Evolutionary conservation across 2,797 vertebrate genomes (phyloP).

Genomic region (Miichthys miiuy): DNA sequence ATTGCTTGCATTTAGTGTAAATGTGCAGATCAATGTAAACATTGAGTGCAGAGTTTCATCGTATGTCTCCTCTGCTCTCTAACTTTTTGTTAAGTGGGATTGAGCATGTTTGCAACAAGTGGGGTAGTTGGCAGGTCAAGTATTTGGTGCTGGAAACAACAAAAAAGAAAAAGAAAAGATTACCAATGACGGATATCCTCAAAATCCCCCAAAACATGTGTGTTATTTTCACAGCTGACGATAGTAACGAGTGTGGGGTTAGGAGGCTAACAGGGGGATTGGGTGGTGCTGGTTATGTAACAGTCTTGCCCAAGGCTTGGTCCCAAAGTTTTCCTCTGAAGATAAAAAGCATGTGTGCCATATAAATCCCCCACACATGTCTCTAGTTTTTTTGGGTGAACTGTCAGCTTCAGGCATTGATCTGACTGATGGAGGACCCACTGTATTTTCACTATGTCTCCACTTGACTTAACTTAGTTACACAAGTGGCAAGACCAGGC

Average conservation of each 20-base stretch:
- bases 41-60: constrained; percentile 3
- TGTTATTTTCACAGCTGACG: constrained; percentile 77
- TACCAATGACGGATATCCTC: constrained; percentile 53
- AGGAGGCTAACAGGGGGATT: constrained; percentile 29
- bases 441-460: constrained; percentile 64
- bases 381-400: constrained; percentile 60
- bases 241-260: constrained; percentile 31
- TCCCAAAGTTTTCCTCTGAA: constrained; percentile 53
- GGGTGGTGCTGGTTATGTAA: constrained; percentile 74
- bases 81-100: constrained; percentile 11
- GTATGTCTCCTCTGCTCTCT: not conserved
- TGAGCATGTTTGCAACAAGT: constrained; percentile 26
- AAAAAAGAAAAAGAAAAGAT: constrained; percentile 21
- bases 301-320: constrained; percentile 47
- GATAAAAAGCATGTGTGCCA: constrained; percentile 71
- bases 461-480: constrained; percentile 58
- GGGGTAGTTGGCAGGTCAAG: constrained; percentile 43
- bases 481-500: constrained; percentile 58
- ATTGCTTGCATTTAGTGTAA: constrained; percentile 11
- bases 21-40: constrained; percentile 22
- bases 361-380: constrained; percentile 82
- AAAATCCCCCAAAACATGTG: constrained; percentile 57
- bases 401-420: constrained; percentile 69
- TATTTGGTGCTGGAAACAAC: constrained; percentile 36
- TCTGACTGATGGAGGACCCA: constrained; percentile 61